Percentiles rank a stretch among this genome's conserved stretches.
phyloP scores from a whole-genome alignment of 2,113 vertebrate species.

The Dasypus novemcinctus region DNA sequence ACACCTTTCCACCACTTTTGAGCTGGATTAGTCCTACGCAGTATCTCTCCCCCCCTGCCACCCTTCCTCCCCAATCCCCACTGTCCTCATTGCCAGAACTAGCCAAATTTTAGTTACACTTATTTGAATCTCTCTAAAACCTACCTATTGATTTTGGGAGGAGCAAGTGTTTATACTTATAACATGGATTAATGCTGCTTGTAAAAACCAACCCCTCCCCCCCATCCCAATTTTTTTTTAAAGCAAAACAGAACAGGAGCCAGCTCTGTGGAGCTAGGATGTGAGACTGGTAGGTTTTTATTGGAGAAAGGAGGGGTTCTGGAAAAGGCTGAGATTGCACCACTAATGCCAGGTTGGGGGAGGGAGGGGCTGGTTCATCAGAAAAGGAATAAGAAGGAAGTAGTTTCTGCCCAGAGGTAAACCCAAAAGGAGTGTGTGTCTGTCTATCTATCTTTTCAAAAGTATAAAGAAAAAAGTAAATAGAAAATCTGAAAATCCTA shows the following conservation, averaged over 20 bases:
- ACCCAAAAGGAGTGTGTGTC: background rate
- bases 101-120: background rate
- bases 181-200: background rate
- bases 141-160: background rate
- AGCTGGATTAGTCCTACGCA: background rate
- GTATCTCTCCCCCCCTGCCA: background rate
- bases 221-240: background rate
- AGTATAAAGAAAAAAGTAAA: background rate
- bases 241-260: background rate
- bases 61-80: background rate
- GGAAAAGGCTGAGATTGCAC: background rate
- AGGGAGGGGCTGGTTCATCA: no score
- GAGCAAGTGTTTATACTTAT: background rate
- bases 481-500: background rate
- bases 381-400: background rate
- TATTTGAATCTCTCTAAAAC: background rate
- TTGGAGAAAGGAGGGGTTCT: background rate
- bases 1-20: background rate
- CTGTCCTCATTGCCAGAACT: background rate
- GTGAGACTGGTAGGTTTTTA: background rate
- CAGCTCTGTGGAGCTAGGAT: background rate
- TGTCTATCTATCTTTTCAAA: background rate
- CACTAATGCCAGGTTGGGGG: background rate
- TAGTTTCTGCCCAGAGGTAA: background rate
- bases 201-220: background rate